Base-by-base conservation (phyloP, 2,113 vertebrate genomes). In the Gracilinanus agilis region DNA sequence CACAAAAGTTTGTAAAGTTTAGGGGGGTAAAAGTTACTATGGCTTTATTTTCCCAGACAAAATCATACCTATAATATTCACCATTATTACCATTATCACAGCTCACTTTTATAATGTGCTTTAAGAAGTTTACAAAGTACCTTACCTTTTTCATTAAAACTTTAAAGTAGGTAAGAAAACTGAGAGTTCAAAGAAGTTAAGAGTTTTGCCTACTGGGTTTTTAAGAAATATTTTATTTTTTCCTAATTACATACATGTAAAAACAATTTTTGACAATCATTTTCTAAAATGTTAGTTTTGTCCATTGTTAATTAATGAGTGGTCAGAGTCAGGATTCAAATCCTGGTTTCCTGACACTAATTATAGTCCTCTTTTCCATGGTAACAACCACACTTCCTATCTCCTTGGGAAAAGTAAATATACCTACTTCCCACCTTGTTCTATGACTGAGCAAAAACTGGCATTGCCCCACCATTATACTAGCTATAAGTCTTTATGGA, bases 1-100 rank as follows among this genome's bases (percentile, higher is more conserved):
- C 75, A 25, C 55, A 27, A 34, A 90, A 93, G 92, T 88, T 40
- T 56, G 90, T 40, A 53, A 21, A 89, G 94, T 91, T 54, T 92
- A 29, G 23, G 61, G 88, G 11, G 10, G 88, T 55, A 53, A 53
- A 44, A 34, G 23, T 75, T 49, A 49, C n/a, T 27, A 16, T 40
- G 8, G 24, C 49, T 90, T 94, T 91, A 40, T 54, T 94, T 93
- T 16, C 25, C 53, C 91, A 89, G 44, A 75, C 2, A 88, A 40
- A 55, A 34, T 5, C 19, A 90, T 19, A 27, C 2, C 9, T 23
- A 23, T 44, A 24, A 75, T 40, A 21, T 21, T 75, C 61, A n/a
- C n/a, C 2, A n/a, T 75, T 19, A 83, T 83, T 83, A 40, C 67
- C n/a, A 83, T 40, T 83, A 40, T 83, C 67, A 83, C 67, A 83